Evolutionary conservation across 1,140 invertebrate species (phyloP), one percentile per base, ranked within the genome.

Genomic region (Melitaea cinxia): DNA sequence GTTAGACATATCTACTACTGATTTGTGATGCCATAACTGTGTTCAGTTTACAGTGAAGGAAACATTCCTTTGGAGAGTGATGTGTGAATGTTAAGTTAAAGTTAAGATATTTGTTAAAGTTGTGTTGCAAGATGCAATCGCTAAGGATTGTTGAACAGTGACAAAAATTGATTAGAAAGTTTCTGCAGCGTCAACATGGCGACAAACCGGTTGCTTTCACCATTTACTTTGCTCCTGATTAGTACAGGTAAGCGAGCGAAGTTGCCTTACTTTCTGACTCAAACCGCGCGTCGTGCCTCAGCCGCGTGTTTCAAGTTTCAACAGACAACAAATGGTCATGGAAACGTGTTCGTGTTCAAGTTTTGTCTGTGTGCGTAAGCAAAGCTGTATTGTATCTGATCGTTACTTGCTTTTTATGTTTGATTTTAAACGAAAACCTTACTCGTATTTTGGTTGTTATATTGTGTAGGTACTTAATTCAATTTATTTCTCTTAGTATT

Each of bases 181-280:
- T 78, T 61, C 56, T 53, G 66, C 72, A 79, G 70, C 71, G 66
- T 57, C 77, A 76, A 76, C 76, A 89, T 89, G 87, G 80, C 75
- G 76, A 75, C 71, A 73, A 73, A 79, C 69, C 72, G 80, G 76
- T 73, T 83, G 83, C 87, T 89, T 85, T 88, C 83, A 82, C 87
- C 81, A 72, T 80, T 86, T 77, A 82, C 78, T 79, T 77, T 83
- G 78, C 75, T 88, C 79, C 74, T 88, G 77, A 83, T 85, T 82
- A 88, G 85, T 82, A 73, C 87, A 87, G 87, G 87, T 89, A 89
- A 88, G 85, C 83, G 79, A 63, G 65, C 60, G 64, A 73, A 76
- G 77, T 78, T 88, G 73, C 77, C 79, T 80, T 82, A 83, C 67
- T 80, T 85, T 85, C 83, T 81, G 79, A 84, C 68, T 86, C 82